A percentile compares a stretch with the other conserved stretches of the same genome.
phyloP scores from a whole-genome alignment of 2,113 vertebrate species.

The Pipra filicauda region DNA sequence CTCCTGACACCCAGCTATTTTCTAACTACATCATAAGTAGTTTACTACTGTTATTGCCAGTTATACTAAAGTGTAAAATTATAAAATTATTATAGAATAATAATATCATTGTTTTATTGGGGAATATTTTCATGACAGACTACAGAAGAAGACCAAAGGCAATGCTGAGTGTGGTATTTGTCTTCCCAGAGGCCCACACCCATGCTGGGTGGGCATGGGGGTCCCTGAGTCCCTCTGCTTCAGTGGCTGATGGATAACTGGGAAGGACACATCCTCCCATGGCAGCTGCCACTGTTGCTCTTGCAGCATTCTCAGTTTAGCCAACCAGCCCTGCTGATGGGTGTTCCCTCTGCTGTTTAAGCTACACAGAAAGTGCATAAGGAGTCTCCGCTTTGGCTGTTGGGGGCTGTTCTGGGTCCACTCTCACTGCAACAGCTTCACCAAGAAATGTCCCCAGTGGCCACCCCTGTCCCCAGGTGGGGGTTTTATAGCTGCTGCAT shows the following conservation, averaged over 20 bases:
- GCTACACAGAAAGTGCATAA: too few species aligned
- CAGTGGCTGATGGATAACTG: accelerated
- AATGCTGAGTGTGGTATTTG: neutral
- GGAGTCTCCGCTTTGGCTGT: neutral
- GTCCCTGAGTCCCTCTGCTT: neutral
- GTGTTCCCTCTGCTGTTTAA: neutral
- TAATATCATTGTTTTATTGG: neutral
- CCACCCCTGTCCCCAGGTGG: neutral
- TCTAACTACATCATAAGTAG: neutral
- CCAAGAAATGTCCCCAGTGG: neutral
- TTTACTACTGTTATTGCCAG: neutral
- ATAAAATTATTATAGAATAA: neutral
- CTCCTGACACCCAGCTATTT: neutral
- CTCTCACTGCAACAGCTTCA: neutral
- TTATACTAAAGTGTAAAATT: neutral
- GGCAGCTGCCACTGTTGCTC: neutral
- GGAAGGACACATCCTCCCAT: neutral
- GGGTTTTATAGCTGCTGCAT: neutral
- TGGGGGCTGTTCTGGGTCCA: neutral
- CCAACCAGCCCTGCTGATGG: neutral
- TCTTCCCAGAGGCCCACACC: neutral
- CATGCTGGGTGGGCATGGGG: too few species aligned
- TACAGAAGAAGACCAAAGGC: neutral
- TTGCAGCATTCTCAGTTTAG: neutral
- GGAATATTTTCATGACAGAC: neutral